Evolutionary conservation across 2,888 invertebrate species (phyloP), one percentile per base, ranked within the genome.

Genomic region (Macrosoma leucophasiata): DNA sequence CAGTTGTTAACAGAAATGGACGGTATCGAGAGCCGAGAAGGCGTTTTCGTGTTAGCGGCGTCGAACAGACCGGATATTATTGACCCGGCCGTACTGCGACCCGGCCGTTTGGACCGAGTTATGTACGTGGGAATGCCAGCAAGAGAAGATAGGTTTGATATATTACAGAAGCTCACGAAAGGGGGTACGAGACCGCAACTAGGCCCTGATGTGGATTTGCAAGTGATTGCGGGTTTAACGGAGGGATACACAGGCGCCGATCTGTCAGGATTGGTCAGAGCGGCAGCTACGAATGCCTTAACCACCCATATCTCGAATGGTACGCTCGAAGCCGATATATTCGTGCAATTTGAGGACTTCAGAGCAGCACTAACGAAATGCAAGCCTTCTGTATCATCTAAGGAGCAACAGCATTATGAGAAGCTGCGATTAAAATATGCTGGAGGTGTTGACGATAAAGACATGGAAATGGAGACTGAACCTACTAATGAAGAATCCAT

Each of bases 1-100:
- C 98, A 98, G 73, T 84, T 99, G 71, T 79, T 99, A 28, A 98
- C 98, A 0, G 98, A 99, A 87, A 97, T 99, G 98, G 98, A 99
- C 64, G 98, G 98, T 2, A 89, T 98, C 21, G 95, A 96, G 65
- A 90, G 90, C 14, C 88, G 98, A 27, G 91, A 93, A 62, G 95
- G 95, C 1, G 98, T 99, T 3, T 99, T 95, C 67, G 87, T 99
- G 11, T 89, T 99, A 79, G 98, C 96, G 0, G 98, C 98, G 0
- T 97, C 96, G 13, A 99, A 99, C 82, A 87, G 98, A 50, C 97
- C 97, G 0, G 97, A 99, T 59, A 97, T 97, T 12, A 92, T 99
- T 34, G 98, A 99, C 76, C 94, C 97, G 2, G 98, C 98, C 0
- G 91, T 99, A 20, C 73, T 98, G 40, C 85, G 96, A 56, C 88